Conservation (phyloP, 2,797 vertebrate genomes). For the Lepidocolaptes lacrymiger region DNA sequence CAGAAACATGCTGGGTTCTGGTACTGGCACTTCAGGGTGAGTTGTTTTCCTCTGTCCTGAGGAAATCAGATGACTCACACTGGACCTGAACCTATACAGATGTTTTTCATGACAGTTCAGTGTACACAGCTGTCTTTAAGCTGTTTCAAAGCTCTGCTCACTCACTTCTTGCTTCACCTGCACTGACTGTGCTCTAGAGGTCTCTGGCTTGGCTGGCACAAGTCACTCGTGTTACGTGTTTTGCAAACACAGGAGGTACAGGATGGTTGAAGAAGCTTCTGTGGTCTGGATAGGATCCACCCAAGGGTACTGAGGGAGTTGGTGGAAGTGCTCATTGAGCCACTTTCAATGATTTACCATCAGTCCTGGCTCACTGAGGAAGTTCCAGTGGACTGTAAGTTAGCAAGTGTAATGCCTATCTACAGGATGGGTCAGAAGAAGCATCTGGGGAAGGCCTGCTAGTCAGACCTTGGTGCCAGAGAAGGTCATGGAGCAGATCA, state of each 20-base stretch:
- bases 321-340: background rate
- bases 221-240: background rate
- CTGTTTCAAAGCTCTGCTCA: background rate
- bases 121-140: background rate
- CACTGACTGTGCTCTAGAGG: background rate
- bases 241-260: background rate
- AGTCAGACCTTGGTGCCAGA: background rate
- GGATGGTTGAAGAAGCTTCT: background rate
- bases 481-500: background rate
- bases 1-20: background rate
- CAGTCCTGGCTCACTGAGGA: fast-evolving
- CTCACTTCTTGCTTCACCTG: background rate
- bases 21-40: background rate
- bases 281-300: background rate
- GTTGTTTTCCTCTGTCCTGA: conserved; percentile 11
- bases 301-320: background rate
- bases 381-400: background rate
- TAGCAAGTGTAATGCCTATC: background rate
- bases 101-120: background rate
- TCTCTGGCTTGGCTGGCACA: background rate
- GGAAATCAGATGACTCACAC: background rate
- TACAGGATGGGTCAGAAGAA: background rate
- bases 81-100: background rate
- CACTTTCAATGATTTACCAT: background rate
- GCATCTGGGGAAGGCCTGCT: background rate